Conservation (phyloP, 2,888 invertebrate species). For the Vanessa cardui region DNA sequence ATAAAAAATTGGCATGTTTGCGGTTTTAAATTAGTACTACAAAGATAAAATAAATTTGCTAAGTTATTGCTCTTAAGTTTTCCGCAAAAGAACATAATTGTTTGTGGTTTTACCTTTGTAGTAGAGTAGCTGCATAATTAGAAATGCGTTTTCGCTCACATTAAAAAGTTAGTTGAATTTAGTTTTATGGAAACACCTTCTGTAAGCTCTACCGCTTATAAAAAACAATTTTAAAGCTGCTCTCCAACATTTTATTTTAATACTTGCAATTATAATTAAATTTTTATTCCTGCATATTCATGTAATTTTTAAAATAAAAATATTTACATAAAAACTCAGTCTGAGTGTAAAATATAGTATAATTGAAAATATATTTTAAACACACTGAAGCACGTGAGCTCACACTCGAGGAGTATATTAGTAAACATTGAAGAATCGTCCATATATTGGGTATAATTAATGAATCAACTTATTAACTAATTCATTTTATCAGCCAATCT, state of each 20-base stretch:
- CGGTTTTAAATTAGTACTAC: no score
- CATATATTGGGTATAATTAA: no score
- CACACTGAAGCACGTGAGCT: no score
- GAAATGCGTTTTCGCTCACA: conserved; percentile 6
- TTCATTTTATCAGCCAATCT: no score
- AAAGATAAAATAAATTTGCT: not conserved
- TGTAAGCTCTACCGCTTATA: not conserved
- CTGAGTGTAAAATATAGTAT: no score
- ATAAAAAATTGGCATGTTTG: no score
- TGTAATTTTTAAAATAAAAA: no score
- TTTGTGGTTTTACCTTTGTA: conserved; percentile 3
- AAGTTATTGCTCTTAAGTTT: conserved; percentile 5
- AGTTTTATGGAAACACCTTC: not conserved
- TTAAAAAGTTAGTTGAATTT: conserved; percentile 12
- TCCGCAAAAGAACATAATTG: conserved; percentile 4
- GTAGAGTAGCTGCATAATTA: conserved; percentile 3
- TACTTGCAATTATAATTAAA: not conserved
- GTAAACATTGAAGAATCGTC: no score
- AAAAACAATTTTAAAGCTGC: not conserved
- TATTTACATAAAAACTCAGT: no score
- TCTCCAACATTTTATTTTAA: not conserved
- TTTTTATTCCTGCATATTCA: not conserved
- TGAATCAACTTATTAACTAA: no score
- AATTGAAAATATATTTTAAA: no score
- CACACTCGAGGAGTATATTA: no score